A percentile compares a stretch with the other conserved stretches of the same genome.
These are phyloP conservation scores for Plutomurus gul DNA, from an alignment of 1,140 invertebrate genomes.

Conservation along the genomic window DNA sequence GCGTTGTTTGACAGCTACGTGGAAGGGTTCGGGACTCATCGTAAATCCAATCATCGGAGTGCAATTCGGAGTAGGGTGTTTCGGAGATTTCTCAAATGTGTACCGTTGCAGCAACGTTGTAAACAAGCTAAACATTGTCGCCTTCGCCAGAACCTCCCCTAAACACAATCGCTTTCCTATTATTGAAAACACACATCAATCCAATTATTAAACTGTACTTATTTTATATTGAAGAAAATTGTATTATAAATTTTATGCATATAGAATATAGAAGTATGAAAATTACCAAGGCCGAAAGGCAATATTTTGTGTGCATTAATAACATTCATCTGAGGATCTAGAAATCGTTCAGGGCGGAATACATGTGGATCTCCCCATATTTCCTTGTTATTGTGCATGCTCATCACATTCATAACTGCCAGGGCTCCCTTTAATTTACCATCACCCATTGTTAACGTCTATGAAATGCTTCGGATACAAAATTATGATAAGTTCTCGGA, in stretches of 20 bases:
- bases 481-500: not conserved
- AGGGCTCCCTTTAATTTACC: not conserved
- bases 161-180: conserved; percentile 32
- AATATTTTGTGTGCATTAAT: conserved; percentile 25
- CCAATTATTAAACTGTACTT: no score
- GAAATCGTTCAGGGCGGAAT: conserved; percentile 78
- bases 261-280: not conserved
- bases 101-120: conserved; percentile 32
- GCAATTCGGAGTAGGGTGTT: conserved; percentile 19
- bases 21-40: not conserved
- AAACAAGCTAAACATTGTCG: conserved; percentile 35
- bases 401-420: not conserved
- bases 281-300: conserved; percentile 26
- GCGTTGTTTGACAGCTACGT: no score
- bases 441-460: conserved; percentile 32
- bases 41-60: not conserved
- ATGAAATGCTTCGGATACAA: no score
- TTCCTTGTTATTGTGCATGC: not conserved
- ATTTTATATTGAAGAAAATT: not conserved
- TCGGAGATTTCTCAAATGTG: conserved; percentile 31
- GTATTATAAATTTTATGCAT: not conserved
- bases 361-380: conserved; percentile 65
- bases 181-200: no score
- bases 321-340: conserved; percentile 62
- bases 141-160: not conserved